Base-by-base conservation (phyloP, 2,888 invertebrate genomes). In the Parthenolecanium corni region DNA sequence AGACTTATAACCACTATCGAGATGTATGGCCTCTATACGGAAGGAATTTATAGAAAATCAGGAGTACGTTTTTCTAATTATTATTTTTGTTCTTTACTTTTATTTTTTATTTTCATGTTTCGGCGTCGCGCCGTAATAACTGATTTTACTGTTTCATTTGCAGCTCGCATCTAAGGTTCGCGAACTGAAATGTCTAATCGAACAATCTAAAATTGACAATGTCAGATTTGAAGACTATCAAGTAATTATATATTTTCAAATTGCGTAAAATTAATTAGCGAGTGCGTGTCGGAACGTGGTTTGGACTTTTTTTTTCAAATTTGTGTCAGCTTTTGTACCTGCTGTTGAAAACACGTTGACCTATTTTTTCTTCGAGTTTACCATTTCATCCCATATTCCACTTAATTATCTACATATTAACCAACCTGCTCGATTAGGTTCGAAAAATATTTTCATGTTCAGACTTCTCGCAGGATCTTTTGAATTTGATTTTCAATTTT, bases 1-100 rank as follows among this genome's bases (percentile, higher is more conserved):
- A 79, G 87, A 67, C 78, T 96, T 53, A 85, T 95, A 68, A 86
- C 86, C 38, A 86, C 87, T 36, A 90, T 96, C 69, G 95, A 96
- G 76, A 82, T 91, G 78, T 84, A 86, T 67, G 94, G 94, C 9
- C 77, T 95, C 47, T 93, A 92, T 74, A 88, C 89, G 0, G 94
- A 93, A 72, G 95, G 95, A 1, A 80, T 96, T 65, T 95, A 96
- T 73, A 79, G 95, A 53, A 95, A 95, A 73, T 88, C 90, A 68
- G 94, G 89, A 21, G 86, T 88, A 49, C 86, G 84, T 75, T 24
- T 24, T 25, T 52, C 9, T 24, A 18, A 3, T 49, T 21, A 18
- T 21, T 21, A 6, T 49, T 53, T 16, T 53, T 31, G 24, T 31
- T 53, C 4, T 44, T 5, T 44, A 44, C 3, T 44, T 44, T 44